Evolutionary conservation across 2,797 vertebrate species (phyloP), one percentile per base, ranked within the genome.

Genomic region (Poecilia gillii): DNA sequence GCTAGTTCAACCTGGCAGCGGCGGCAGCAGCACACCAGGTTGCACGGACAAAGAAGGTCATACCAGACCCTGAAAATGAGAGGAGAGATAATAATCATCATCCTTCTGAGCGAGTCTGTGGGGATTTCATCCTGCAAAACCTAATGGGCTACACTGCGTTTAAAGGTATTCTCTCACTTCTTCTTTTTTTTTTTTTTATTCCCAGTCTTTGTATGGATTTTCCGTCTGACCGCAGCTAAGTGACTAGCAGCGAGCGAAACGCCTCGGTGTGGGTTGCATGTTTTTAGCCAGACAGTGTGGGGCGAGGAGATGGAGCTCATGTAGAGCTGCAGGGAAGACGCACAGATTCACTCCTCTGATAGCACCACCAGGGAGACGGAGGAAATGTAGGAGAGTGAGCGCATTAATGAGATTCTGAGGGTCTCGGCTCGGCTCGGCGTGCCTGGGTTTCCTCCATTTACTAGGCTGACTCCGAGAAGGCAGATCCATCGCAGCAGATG

Each of bases 11-110:
- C 79, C 88, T 84, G 80, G 76, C 72, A 86, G 79, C 86, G 79
- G 75, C 85, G 84, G 75, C 86, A 85, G 75, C 85, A 74, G 51
- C 85, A 82, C 88, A 82, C 90, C 41, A 74, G 83, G 87, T 46
- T 71, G 88, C 89, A 87, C 16, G 36, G 82, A 88, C 88, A 90
- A 76, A 79, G 88, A 93, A 94, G 93, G 94, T 94, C 92, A 91
- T 82, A 86, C 81, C 88, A 80, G 81, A 91, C 85, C 87, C 86
- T 80, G 39, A 81, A 87, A 90, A 92, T 88, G 86, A 92, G 91
- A 93, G 47, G 43, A 82, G 87, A 88, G 92, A 93, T 94, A 91
- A 94, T 92, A 88, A 94, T 90, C 90, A 87, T 88, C 83, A 86
- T 78, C 70, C 68, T 80, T 84, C 72, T 76, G 57, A 80, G 77